These are phyloP conservation scores for Drosophila biarmipes DNA, from an alignment of 1,140 invertebrate genomes.

Conservation along the genomic window DNA sequence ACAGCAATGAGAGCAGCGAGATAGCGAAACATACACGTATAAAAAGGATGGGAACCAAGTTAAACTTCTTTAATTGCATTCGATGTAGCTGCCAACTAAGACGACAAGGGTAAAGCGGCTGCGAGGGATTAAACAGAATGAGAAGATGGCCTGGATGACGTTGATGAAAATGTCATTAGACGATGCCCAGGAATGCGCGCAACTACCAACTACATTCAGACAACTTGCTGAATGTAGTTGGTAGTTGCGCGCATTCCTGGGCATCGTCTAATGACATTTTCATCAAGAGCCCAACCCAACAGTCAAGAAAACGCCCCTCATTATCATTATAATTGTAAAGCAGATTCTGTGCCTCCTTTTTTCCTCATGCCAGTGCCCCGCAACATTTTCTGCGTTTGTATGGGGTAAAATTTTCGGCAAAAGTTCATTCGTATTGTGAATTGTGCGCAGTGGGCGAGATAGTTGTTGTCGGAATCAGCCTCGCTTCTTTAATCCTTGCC, in stretches of 20 bases:
- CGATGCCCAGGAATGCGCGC: constrained; percentile 63
- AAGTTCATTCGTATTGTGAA: constrained; percentile 54
- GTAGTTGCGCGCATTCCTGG: constrained; percentile 48
- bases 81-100: constrained; percentile 74
- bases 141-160: constrained; percentile 37
- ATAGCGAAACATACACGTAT: constrained; percentile 21
- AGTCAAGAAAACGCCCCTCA: constrained; percentile 40
- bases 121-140: neutral
- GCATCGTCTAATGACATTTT: constrained; percentile 81
- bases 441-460: constrained; percentile 43
- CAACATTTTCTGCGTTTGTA: constrained; percentile 67
- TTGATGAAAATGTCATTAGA: constrained; percentile 80
- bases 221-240: constrained; percentile 54
- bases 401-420: constrained; percentile 57
- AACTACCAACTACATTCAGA: constrained; percentile 40
- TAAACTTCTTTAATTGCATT: constrained; percentile 81
- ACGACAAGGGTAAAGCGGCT: constrained; percentile 24
- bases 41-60: constrained; percentile 28
- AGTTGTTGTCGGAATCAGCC: constrained; percentile 44
- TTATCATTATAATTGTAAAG: constrained; percentile 83
- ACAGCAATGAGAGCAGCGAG: constrained; percentile 28
- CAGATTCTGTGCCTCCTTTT: constrained; percentile 57
- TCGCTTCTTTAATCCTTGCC: constrained; percentile 29
- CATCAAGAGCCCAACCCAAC: constrained; percentile 48
- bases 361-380: constrained; percentile 19